These are phyloP conservation scores for Piliocolobus tephrosceles DNA, from an alignment of 2,113 vertebrate species.

Conservation along the genomic window DNA sequence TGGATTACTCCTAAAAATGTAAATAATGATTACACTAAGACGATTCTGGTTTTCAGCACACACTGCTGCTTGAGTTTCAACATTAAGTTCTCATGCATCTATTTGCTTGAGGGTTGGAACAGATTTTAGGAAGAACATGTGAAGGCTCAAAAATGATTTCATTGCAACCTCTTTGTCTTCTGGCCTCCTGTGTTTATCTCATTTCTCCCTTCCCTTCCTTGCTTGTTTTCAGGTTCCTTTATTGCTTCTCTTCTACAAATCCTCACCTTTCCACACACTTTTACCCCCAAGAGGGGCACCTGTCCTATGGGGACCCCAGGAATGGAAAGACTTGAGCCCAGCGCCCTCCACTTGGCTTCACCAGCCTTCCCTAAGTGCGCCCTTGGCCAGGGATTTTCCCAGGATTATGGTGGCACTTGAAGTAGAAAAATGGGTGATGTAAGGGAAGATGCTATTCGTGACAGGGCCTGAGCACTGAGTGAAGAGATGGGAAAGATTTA, in stretches of 20 bases:
- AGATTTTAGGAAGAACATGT: background rate
- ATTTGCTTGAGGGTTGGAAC: too few species aligned
- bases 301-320: too few species aligned
- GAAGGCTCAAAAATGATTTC: too few species aligned
- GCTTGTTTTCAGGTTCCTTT: background rate
- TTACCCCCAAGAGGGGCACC: background rate
- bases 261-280: fast-evolving
- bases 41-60: too few species aligned
- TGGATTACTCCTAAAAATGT: too few species aligned
- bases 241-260: background rate
- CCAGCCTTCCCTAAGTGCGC: too few species aligned
- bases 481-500: background rate
- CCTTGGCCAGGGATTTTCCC: background rate
- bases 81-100: background rate
- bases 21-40: fast-evolving
- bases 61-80: fast-evolving
- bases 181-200: background rate
- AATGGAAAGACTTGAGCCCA: background rate
- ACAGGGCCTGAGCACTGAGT: fast-evolving
- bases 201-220: fast-evolving
- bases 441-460: background rate
- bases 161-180: background rate
- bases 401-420: background rate
- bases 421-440: fast-evolving
- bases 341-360: too few species aligned